phyloP scores from a whole-genome alignment of 1,140 invertebrate genomes.

The Euglossa dilemma region DNA sequence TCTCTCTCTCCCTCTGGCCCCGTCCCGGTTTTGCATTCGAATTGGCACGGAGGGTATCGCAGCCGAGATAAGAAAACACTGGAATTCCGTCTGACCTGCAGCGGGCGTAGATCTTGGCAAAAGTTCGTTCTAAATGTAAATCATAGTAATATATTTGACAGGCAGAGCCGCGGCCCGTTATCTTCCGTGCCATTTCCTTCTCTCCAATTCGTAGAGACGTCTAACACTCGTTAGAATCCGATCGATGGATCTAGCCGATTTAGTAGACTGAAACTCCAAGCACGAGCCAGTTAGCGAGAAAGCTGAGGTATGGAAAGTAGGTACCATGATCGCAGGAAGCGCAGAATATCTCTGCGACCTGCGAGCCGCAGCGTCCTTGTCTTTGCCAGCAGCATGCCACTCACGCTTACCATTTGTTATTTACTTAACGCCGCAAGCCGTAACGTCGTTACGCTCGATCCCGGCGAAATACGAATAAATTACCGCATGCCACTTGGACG shows the following conservation, averaged over 20 bases:
- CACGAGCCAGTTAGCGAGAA: conserved; percentile 44
- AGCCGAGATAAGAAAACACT: conserved; percentile 37
- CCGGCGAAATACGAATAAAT: background rate
- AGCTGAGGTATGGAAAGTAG: conserved; percentile 74
- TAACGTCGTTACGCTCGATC: background rate
- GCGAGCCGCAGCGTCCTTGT: background rate
- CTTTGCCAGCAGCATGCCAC: conserved; percentile 27
- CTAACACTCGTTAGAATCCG: background rate
- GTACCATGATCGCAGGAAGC: conserved; percentile 51
- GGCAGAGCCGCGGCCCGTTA: too few species aligned
- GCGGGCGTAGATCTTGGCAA: background rate
- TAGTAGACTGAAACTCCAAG: conserved; percentile 27
- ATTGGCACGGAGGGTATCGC: conserved; percentile 34
- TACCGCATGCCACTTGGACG: background rate
- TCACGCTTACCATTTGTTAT: background rate
- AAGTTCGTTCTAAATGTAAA: conserved; percentile 18
- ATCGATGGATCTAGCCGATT: background rate
- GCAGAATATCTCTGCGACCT: conserved; percentile 14
- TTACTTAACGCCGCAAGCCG: background rate
- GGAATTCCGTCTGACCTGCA: conserved; percentile 28
- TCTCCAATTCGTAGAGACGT: background rate
- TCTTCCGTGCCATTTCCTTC: background rate
- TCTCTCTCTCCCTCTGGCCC: background rate
- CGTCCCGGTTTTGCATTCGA: conserved; percentile 18
- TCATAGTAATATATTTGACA: background rate